These are phyloP conservation scores for Pelecanus crispus DNA, from an alignment of 2,113 vertebrate species.

Conservation along the genomic window DNA sequence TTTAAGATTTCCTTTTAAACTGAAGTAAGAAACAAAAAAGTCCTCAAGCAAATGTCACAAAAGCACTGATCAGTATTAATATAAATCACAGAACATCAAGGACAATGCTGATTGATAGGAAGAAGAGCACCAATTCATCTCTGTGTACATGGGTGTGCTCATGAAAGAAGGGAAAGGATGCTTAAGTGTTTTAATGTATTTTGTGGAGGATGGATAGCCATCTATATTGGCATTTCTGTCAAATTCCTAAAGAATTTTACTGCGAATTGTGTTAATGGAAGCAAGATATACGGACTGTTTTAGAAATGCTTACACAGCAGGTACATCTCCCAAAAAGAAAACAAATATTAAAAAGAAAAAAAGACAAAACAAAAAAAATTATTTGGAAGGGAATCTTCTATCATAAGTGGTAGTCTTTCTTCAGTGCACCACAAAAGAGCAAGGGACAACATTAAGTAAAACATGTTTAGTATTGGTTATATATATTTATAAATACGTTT, in stretches of 20 bases:
- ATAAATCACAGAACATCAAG: neutral
- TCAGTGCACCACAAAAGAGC: neutral
- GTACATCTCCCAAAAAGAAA: neutral
- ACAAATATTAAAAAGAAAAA: neutral
- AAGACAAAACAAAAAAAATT: neutral
- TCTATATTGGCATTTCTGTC: neutral
- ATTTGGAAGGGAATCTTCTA: neutral
- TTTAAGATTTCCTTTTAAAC: neutral
- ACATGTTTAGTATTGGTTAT: neutral
- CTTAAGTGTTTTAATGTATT: neutral
- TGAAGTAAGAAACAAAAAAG: neutral
- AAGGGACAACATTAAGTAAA: neutral
- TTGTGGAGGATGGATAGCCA: neutral
- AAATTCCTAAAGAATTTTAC: neutral
- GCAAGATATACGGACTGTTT: neutral
- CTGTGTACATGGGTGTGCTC: neutral
- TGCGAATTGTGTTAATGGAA: neutral
- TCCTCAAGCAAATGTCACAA: neutral
- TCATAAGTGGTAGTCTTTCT: neutral
- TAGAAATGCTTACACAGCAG: neutral
- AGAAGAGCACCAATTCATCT: neutral
- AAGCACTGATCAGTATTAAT: neutral
- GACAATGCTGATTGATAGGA: neutral
- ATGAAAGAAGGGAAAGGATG: neutral
- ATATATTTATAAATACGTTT: neutral